phyloP scores from a whole-genome alignment of 2,797 vertebrate species.

The Oreochromis grahami region DNA sequence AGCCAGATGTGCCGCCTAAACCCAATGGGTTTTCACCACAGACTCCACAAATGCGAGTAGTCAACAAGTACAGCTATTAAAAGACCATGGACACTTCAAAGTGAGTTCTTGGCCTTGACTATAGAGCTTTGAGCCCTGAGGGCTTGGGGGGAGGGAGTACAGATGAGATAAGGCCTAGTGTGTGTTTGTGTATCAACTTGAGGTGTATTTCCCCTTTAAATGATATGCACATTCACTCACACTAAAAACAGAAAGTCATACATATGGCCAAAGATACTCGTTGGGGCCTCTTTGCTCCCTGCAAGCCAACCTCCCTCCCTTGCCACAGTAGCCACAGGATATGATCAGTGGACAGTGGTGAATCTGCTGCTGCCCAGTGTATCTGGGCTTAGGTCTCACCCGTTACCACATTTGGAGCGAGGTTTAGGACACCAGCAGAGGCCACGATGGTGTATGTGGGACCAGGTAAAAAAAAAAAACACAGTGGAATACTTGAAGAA shows the following conservation, averaged over 20 bases:
- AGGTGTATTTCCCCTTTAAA: constrained; percentile 72
- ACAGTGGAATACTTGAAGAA: constrained; percentile 93
- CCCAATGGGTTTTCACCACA: constrained; percentile 92
- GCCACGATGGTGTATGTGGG: constrained; percentile 5
- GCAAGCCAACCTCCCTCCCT: constrained; percentile 41
- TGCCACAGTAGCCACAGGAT: constrained; percentile 47
- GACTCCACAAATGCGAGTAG: constrained; percentile 89
- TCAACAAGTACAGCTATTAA: constrained; percentile 98
- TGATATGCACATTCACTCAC: constrained; percentile 73
- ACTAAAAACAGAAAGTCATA: constrained; percentile 75
- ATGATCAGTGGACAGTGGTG: constrained; percentile 33
- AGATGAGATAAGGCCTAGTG: constrained; percentile 60
- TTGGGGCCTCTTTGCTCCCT: constrained; percentile 42
- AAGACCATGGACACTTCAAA: constrained; percentile 48
- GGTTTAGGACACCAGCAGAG: constrained; percentile 27
- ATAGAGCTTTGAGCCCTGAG: constrained; percentile 49
- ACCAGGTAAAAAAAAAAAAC: constrained; percentile 33
- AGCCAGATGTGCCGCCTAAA: constrained; percentile 98
- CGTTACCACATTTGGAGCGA: constrained; percentile 30
- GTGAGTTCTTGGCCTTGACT: constrained; percentile 65
- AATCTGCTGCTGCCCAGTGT: constrained; percentile 36
- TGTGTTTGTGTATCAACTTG: constrained; percentile 60
- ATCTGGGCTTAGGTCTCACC: constrained; percentile 30
- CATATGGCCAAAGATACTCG: constrained; percentile 89
- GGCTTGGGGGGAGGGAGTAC: constrained; percentile 11